These are phyloP conservation scores for Pantala flavescens DNA, from an alignment of 1,140 invertebrate genomes.

Conservation along the genomic window DNA sequence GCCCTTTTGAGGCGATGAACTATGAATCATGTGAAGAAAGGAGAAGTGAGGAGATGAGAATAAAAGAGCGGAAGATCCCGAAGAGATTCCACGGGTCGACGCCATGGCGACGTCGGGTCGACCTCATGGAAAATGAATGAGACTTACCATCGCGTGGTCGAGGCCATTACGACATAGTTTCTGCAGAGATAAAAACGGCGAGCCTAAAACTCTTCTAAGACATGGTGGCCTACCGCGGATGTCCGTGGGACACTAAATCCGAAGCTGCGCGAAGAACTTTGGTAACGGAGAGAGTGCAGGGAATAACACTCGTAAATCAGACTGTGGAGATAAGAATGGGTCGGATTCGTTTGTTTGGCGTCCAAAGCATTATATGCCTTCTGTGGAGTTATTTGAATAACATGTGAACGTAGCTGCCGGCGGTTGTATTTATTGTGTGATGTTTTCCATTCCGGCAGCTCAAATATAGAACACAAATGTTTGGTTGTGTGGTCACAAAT, in stretches of 20 bases:
- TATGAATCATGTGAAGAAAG: too few species aligned
- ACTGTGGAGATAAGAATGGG: neutral
- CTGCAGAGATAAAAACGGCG: neutral
- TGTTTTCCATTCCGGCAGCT: too few species aligned
- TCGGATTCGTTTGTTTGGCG: neutral
- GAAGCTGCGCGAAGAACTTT: neutral
- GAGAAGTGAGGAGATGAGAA: too few species aligned
- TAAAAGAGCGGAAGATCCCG: neutral
- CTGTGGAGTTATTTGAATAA: too few species aligned
- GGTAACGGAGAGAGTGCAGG: neutral
- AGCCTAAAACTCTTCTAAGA: neutral
- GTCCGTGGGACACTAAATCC: neutral
- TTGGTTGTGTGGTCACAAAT: too few species aligned
- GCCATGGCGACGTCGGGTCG: neutral
- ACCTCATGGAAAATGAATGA: slow-evolving; percentile 2
- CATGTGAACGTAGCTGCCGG: too few species aligned
- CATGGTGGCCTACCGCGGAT: too few species aligned
- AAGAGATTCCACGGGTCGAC: neutral
- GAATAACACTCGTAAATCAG: neutral
- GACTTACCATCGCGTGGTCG: neutral
- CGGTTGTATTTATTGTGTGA: too few species aligned
- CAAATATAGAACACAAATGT: too few species aligned
- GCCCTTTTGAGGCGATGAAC: too few species aligned
- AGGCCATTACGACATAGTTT: neutral
- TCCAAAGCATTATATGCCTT: neutral